Conservation (phyloP, 1,140 invertebrate genomes). For the Arctopsyche grandis region DNA sequence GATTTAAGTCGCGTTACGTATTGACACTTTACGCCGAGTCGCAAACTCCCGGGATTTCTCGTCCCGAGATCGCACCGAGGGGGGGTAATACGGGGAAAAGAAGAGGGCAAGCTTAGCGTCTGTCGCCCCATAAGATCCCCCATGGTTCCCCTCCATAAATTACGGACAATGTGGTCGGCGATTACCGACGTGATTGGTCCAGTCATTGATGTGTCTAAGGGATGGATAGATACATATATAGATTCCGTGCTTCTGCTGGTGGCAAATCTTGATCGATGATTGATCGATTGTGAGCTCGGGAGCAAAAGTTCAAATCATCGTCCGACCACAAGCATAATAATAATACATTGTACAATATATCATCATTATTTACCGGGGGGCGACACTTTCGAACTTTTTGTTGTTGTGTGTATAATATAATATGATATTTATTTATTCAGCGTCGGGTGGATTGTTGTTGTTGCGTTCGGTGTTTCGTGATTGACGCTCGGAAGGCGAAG, state of each 20-base stretch:
- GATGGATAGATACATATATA: neutral
- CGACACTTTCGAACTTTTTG: constrained; percentile 37
- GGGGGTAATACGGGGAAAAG: too few species aligned
- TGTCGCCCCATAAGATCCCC: neutral
- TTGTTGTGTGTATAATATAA: too few species aligned
- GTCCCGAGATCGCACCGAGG: neutral
- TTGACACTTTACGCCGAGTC: neutral
- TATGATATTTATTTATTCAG: neutral
- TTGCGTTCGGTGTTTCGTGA: neutral
- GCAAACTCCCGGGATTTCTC: neutral
- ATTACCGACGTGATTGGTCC: neutral
- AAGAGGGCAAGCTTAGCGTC: neutral
- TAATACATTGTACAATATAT: constrained; percentile 36
- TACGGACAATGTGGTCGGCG: neutral
- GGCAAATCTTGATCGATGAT: constrained; percentile 54
- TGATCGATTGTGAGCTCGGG: constrained; percentile 48
- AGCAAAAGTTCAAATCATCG: constrained; percentile 52
- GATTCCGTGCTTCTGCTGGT: neutral
- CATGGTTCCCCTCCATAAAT: neutral
- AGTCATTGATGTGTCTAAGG: constrained; percentile 21
- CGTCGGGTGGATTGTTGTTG: neutral
- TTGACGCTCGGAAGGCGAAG: neutral
- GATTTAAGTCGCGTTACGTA: neutral
- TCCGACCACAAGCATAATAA: constrained; percentile 35
- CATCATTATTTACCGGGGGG: constrained; percentile 50